Evolutionary conservation across 2,113 vertebrate genomes (phyloP).

Genomic region (Silurus meridionalis): DNA sequence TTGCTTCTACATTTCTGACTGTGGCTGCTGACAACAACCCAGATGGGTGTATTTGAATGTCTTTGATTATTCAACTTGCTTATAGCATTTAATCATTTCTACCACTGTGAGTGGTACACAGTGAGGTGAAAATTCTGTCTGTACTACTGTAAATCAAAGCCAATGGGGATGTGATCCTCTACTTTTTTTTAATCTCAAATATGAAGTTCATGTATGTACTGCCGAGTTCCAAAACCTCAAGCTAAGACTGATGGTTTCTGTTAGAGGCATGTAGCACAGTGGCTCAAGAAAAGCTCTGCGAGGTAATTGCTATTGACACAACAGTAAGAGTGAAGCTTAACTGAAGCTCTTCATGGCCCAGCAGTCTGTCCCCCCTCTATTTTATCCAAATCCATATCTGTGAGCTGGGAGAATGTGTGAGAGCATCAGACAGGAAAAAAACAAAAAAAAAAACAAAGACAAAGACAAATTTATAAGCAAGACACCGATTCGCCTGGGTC

Average conservation of each 20-base stretch:
- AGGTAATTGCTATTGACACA: constrained; percentile 73
- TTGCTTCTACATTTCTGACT: neutral
- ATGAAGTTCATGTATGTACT: neutral
- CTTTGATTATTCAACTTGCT: neutral
- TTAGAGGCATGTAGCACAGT: constrained; percentile 49
- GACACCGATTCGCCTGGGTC: constrained; percentile 27
- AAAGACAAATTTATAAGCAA: constrained; percentile 48
- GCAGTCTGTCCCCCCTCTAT: constrained; percentile 27
- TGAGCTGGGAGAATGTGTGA: constrained; percentile 31
- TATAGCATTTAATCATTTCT: constrained; percentile 13
- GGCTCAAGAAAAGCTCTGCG: constrained; percentile 62
- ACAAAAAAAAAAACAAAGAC: constrained; percentile 25
- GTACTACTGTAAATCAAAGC: neutral
- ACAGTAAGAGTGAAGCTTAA: constrained; percentile 61
- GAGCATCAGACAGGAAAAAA: neutral
- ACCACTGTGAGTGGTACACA: neutral
- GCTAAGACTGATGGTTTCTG: constrained; percentile 11
- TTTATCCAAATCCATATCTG: constrained; percentile 39
- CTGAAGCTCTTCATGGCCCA: constrained; percentile 52
- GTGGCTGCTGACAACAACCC: constrained; percentile 1
- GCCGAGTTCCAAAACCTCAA: neutral
- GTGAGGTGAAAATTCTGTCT: neutral
- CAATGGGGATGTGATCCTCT: neutral
- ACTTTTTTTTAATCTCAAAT: neutral
- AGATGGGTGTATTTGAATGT: constrained; percentile 28